Evolutionary conservation across 64 coral and sea anemone species (phyloP).

Genomic region (Hydrozoanthus tunicans): DNA sequence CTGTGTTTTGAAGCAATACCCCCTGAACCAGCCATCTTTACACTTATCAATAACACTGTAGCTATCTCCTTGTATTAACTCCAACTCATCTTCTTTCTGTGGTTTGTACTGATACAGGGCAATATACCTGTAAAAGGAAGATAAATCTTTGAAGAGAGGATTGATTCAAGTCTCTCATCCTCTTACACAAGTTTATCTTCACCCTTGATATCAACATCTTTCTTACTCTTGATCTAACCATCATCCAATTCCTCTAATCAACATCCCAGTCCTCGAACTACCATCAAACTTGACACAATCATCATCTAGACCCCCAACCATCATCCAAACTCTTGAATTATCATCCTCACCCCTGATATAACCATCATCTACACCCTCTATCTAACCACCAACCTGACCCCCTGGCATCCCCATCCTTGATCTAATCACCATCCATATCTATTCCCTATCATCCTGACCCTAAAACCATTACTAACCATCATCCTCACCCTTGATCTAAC

Average conservation of each 20-base stretch:
- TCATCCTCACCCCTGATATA: neutral
- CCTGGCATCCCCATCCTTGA: neutral
- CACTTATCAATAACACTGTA: constrained; percentile 92
- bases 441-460: neutral
- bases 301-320: neutral
- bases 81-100: constrained; percentile 82
- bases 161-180: too few relatives aligned
- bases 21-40: constrained; percentile 96
- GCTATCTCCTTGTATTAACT: constrained; percentile 76
- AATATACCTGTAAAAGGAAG: constrained; percentile 52
- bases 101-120: constrained; percentile 88
- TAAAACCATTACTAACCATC: neutral
- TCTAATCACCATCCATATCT: neutral
- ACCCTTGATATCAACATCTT: too few relatives aligned
- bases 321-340: neutral
- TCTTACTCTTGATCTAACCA: too few relatives aligned
- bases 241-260: neutral
- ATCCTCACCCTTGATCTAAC: neutral
- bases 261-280: neutral
- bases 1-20: constrained; percentile 66
- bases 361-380: neutral
- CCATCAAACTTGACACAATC: neutral
- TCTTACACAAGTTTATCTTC: too few relatives aligned
- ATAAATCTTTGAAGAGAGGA: neutral
- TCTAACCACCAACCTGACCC: neutral